Evolutionary conservation across 2,888 invertebrate species (phyloP).

Genomic region (Gari tellinella): DNA sequence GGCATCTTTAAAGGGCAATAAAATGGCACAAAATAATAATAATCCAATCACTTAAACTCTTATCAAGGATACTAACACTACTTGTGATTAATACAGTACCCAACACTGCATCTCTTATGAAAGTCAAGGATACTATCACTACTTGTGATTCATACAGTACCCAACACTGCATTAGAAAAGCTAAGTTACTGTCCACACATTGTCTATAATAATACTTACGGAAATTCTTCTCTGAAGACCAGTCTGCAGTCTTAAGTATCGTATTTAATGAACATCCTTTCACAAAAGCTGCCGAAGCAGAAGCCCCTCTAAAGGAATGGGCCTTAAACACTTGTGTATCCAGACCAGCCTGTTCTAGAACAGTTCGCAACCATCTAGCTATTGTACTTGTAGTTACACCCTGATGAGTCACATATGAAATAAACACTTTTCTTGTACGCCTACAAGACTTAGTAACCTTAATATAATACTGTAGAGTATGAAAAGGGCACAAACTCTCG

Average conservation of each 20-base stretch:
- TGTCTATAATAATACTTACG: slow-evolving; percentile 13
- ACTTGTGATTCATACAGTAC: no score
- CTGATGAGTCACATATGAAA: slow-evolving; percentile 27
- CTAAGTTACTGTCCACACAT: background rate
- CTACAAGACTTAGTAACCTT: slow-evolving; percentile 18
- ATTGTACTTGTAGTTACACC: slow-evolving; percentile 9
- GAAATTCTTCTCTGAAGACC: slow-evolving; percentile 28
- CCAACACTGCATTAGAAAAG: no score
- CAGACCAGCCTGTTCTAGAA: slow-evolving; percentile 19
- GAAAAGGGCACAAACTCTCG: slow-evolving; percentile 3
- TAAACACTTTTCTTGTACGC: background rate
- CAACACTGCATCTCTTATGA: no score
- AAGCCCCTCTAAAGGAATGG: slow-evolving; percentile 26
- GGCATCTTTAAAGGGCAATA: no score
- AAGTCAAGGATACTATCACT: no score
- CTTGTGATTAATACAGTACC: no score
- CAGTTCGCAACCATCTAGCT: slow-evolving; percentile 26
- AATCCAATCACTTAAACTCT: no score
- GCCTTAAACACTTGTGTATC: slow-evolving; percentile 21
- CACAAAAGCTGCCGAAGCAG: no score
- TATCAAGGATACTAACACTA: no score
- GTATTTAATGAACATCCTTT: slow-evolving; percentile 2
- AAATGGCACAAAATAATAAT: no score
- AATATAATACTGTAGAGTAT: slow-evolving; percentile 22
- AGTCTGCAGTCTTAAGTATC: slow-evolving; percentile 17